Conservation (phyloP, 2,797 vertebrate genomes). For the Pachyuromys duprasi region DNA sequence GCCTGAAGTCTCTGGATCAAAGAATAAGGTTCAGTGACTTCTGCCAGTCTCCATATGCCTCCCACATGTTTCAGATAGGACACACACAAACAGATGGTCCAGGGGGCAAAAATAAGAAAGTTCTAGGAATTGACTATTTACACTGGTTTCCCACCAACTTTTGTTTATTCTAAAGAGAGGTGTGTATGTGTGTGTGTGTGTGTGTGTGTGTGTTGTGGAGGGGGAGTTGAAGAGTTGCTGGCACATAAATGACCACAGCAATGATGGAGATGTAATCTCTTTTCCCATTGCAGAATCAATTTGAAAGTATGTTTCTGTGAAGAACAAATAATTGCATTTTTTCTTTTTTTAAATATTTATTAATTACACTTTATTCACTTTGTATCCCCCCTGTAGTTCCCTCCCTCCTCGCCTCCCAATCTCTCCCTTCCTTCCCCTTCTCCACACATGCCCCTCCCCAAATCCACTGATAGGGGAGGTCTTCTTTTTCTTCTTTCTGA, state of each 20-base stretch:
- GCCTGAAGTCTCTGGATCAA: not conserved
- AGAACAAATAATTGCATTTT: too few relatives aligned
- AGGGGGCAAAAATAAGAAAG: not conserved
- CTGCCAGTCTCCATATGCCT: not conserved
- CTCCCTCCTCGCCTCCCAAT: too few relatives aligned
- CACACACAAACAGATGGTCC: not conserved
- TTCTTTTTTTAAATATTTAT: too few relatives aligned
- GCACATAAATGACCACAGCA: conserved; percentile 11
- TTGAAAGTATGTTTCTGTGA: not conserved
- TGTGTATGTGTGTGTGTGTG: not conserved
- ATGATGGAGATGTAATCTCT: not conserved
- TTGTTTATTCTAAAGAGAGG: not conserved
- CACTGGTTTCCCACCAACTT: not conserved
- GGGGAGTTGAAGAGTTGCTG: not conserved
- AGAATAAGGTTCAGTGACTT: not conserved
- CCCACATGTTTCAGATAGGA: not conserved
- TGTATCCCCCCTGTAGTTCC: too few relatives aligned
- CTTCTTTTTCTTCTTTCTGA: too few relatives aligned
- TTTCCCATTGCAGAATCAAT: conserved; percentile 9
- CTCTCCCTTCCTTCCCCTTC: too few relatives aligned
- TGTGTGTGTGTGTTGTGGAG: not conserved
- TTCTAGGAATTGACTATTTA: not conserved
- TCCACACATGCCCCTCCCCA: too few relatives aligned
- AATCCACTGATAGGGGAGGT: too few relatives aligned
- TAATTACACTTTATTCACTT: too few relatives aligned